Percentiles rank a stretch among this genome's conserved stretches.
Conservation (phyloP, 2,113 vertebrate genomes). For the Thymallus thymallus region DNA sequence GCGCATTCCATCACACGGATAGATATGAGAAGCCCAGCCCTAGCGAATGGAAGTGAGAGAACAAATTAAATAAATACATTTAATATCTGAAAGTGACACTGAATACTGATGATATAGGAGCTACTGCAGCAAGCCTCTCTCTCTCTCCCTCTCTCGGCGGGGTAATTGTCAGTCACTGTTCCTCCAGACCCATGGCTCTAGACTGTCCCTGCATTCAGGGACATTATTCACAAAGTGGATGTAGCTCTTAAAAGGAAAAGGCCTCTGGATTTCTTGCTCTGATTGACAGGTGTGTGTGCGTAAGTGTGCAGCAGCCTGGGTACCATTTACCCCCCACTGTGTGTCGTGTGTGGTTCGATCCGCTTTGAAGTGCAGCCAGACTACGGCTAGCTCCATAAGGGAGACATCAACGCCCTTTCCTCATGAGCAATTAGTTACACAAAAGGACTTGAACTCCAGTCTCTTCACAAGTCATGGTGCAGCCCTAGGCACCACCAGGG, state of each 20-base stretch:
- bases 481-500: neutral
- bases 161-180: constrained; percentile 33
- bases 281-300: constrained; percentile 2
- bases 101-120: constrained; percentile 43
- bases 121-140: neutral
- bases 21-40: constrained; percentile 50
- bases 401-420: constrained; percentile 1
- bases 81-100: constrained; percentile 42
- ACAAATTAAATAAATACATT: constrained; percentile 59
- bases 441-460: constrained; percentile 5
- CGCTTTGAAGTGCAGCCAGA: neutral
- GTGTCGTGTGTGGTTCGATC: neutral
- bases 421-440: constrained; percentile 8
- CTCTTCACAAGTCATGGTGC: constrained; percentile 1
- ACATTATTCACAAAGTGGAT: constrained; percentile 24
- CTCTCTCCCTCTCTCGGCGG: neutral
- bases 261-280: neutral
- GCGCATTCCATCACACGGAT: constrained; percentile 55
- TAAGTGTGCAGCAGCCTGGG: neutral
- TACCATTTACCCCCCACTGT: neutral
- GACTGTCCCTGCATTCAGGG: constrained; percentile 32
- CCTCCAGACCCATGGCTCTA: constrained; percentile 13
- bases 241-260: constrained; percentile 31
- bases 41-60: constrained; percentile 49
- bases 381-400: neutral